phyloP scores from a whole-genome alignment of 2,888 invertebrate genomes.

The Urechis unicinctus region DNA sequence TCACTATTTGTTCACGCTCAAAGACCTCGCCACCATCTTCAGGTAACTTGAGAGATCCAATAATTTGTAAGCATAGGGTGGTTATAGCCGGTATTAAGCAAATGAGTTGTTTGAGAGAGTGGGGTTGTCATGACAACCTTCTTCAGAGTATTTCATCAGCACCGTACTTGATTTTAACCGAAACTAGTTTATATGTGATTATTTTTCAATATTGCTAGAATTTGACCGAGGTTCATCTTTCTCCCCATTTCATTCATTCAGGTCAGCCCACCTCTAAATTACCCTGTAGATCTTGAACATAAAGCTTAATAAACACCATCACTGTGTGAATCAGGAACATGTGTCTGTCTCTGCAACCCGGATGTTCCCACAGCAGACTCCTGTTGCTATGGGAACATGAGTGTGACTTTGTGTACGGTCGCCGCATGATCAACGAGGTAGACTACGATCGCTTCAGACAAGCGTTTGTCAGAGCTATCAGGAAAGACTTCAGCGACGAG shows the following conservation, averaged over 20 bases:
- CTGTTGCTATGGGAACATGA: conserved; percentile 50
- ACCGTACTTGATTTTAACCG: too few species aligned
- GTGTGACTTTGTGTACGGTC: conserved; percentile 47
- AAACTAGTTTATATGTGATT: too few species aligned
- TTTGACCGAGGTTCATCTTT: not conserved
- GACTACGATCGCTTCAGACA: conserved; percentile 43
- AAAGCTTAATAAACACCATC: not conserved
- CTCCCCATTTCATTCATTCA: too few species aligned
- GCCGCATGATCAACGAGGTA: conserved; percentile 45
- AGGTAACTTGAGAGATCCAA: conserved; percentile 32
- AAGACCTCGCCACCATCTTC: conserved; percentile 43
- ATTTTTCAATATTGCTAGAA: too few species aligned
- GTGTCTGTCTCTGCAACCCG: conserved; percentile 42
- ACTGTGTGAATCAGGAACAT: conserved; percentile 47
- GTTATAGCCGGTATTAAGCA: too few species aligned
- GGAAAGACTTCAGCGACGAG: conserved; percentile 46
- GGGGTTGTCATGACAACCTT: too few species aligned
- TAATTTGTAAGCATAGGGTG: too few species aligned
- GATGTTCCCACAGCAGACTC: conserved; percentile 32
- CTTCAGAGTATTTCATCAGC: too few species aligned
- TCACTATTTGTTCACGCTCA: conserved; percentile 47
- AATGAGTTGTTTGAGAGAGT: too few species aligned
- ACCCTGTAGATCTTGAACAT: not conserved
- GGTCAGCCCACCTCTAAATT: not conserved
- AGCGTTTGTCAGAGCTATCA: conserved; percentile 41